phyloP scores from a whole-genome alignment of 1,140 invertebrate species.

The Nasonia vitripennis region DNA sequence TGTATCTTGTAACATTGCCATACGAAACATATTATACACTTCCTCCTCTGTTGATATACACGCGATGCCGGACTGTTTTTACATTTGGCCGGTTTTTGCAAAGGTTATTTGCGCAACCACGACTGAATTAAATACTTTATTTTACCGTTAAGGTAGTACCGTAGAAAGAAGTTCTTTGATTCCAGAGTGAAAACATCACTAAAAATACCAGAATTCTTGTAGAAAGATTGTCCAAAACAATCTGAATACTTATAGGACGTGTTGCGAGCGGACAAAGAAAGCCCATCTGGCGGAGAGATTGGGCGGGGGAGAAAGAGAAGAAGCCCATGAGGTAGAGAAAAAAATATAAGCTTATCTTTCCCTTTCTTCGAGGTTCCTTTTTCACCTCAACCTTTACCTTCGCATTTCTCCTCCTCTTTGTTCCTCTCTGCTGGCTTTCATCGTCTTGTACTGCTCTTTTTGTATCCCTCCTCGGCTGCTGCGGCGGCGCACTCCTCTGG shows the following conservation, averaged over 20 bases:
- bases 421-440: slow-evolving; percentile 16
- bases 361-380: neutral
- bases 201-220: neutral
- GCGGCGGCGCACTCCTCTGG: neutral
- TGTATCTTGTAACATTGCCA: neutral
- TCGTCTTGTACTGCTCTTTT: neutral
- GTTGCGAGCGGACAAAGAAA: neutral
- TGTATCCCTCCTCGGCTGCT: slow-evolving; percentile 2
- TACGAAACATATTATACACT: neutral
- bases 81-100: no score
- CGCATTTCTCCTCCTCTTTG: slow-evolving; percentile 2
- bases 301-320: neutral
- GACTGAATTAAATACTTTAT: no score
- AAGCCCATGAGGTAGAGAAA: slow-evolving; percentile 10
- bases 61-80: no score
- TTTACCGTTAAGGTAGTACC: no score
- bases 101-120: no score
- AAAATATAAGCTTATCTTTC: neutral
- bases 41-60: neutral
- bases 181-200: no score
- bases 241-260: neutral
- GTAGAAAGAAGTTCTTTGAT: no score
- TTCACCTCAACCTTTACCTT: neutral
- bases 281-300: neutral
- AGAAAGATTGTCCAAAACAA: neutral